These are phyloP conservation scores for Triplophysa tibetana DNA, from an alignment of 2,113 vertebrate genomes.

Conservation along the genomic window DNA sequence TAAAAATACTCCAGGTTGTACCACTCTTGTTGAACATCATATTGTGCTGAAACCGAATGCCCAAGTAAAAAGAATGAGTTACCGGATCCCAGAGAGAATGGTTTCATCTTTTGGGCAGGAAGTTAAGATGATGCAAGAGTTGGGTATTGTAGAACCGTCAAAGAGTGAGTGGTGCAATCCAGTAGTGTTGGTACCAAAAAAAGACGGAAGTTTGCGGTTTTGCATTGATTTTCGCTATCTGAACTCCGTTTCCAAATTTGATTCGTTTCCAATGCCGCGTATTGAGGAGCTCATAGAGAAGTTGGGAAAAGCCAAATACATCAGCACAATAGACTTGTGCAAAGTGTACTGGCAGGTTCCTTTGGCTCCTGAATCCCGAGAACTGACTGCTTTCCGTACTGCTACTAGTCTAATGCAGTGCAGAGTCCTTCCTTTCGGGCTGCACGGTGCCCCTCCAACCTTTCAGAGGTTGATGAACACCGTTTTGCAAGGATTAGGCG, in stretches of 20 bases:
- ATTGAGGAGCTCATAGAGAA: background rate
- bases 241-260: background rate
- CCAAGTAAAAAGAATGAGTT: too few relatives aligned
- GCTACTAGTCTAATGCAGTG: background rate
- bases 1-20: too few relatives aligned
- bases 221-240: background rate
- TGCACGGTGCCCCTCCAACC: background rate
- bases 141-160: too few relatives aligned
- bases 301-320: background rate
- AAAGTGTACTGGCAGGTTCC: background rate
- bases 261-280: background rate
- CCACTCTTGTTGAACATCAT: too few relatives aligned
- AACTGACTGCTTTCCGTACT: background rate
- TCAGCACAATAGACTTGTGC: background rate
- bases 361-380: background rate
- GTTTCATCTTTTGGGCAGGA: too few relatives aligned
- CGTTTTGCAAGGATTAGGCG: background rate
- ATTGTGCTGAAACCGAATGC: background rate
- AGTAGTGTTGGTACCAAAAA: background rate
- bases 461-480: background rate
- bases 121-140: too few relatives aligned
- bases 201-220: background rate
- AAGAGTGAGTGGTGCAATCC: too few relatives aligned
- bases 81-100: too few relatives aligned
- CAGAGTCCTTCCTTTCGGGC: background rate